Evolutionary conservation across 2,797 vertebrate species (phyloP), one percentile per base, ranked within the genome.

Genomic region (Florisuga fusca): DNA sequence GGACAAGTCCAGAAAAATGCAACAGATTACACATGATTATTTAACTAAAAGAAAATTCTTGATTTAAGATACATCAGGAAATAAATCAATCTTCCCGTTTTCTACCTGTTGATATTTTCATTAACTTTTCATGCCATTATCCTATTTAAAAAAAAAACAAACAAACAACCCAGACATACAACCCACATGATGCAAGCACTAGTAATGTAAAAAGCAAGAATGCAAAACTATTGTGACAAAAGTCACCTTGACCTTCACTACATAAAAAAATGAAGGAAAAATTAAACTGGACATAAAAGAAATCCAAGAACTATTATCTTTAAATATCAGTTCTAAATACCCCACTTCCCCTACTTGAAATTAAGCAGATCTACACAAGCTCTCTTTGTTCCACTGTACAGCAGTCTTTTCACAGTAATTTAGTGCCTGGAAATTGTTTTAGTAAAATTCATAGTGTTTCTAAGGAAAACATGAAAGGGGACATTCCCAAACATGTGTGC

Each of bases 1-100:
- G 26, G 95, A 97, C 96, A 94, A 95, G 63, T 78, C 94, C 93
- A 95, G 87, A 78, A 89, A 95, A 91, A 67, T n/a, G 50, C 15
- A 69, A 51, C 12, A 90, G 54, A 72, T 83, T 43, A 76, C 14
- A 84, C 3, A 23, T 26, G 43, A 36, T 38, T 79, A 63, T 57
- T 61, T 67, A 84, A 89, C 41, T 80, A 94, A 90, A 85, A 33
- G 12, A 4, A 46, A 63, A 84, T 73, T 91, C 11, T 53, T 54
- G 46, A 76, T 54, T 48, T 91, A 80, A 91, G 87, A 77, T 46
- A 34, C 15, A 69, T 29, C 12, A 63, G 54, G 15, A 84, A 86
- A 80, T 41, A 76, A 83, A 72, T 41, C 17, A 77, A n/a, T 83
- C 51, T 66, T 95, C 48, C 67, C n/a, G 54, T 55, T 76, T 91